Evolutionary conservation across 2,113 vertebrate genomes (phyloP).

Genomic region (Colossoma macropomum): DNA sequence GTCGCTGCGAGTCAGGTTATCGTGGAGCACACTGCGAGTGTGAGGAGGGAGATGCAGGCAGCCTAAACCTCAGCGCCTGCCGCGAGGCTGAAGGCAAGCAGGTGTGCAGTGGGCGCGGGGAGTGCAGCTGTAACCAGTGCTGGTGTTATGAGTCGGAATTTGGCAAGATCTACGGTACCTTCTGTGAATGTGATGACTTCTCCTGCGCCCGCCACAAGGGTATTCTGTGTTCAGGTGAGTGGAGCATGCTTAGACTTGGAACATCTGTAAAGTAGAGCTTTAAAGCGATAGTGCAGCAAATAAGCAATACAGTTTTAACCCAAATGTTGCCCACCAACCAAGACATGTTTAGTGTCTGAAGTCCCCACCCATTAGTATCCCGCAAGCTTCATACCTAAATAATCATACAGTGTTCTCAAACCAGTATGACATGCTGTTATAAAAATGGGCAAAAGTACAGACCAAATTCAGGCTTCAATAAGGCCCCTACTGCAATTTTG

Average conservation of each 20-base stretch:
- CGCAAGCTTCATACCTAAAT: no score
- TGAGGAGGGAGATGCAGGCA: conserved; percentile 83
- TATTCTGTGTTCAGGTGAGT: conserved; percentile 94
- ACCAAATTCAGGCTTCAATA: no score
- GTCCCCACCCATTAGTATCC: no score
- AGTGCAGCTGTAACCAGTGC: conserved; percentile 97
- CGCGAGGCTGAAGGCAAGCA: conserved; percentile 90
- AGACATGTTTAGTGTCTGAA: no score
- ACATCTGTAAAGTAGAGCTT: no score
- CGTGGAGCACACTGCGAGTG: conserved; percentile 93
- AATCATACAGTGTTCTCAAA: no score
- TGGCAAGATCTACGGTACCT: conserved; percentile 93
- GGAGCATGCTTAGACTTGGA: not conserved
- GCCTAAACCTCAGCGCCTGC: conserved; percentile 81
- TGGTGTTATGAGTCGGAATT: conserved; percentile 95
- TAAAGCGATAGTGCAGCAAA: not conserved
- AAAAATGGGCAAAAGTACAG: no score
- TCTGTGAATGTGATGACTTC: conserved; percentile 97
- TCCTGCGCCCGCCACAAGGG: conserved; percentile 95
- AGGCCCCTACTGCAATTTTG: no score
- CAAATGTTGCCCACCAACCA: no score
- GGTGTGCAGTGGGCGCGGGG: conserved; percentile 90
- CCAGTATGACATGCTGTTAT: no score
- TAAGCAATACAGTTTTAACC: not conserved
- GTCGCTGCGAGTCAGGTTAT: conserved; percentile 84